These are phyloP conservation scores for Synchiropus splendidus DNA, from an alignment of 2,113 vertebrate species.

Conservation along the genomic window DNA sequence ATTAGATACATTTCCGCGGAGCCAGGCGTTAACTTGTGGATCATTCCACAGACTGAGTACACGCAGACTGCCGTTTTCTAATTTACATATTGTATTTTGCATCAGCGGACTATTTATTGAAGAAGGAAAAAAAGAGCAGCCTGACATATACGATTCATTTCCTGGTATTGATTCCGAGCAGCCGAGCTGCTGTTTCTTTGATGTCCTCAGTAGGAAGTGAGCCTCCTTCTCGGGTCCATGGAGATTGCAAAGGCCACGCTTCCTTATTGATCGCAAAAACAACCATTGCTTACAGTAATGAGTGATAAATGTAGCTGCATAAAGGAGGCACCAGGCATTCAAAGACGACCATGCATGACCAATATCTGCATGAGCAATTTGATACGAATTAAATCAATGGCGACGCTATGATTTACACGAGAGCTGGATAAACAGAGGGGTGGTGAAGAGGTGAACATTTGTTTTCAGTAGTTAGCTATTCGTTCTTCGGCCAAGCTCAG, in stretches of 20 bases:
- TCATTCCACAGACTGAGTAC: too few species aligned
- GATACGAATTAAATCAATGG: conserved; percentile 56
- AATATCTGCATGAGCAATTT: conserved; percentile 54
- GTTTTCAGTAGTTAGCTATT: conserved; percentile 9
- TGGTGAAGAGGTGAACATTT: conserved; percentile 47
- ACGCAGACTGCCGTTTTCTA: too few species aligned
- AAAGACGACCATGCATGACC: conserved; percentile 35
- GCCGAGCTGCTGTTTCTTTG: too few species aligned
- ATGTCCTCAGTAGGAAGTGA: conserved; percentile 5
- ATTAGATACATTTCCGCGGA: too few species aligned
- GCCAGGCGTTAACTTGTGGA: too few species aligned
- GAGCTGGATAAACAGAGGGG: conserved; percentile 24
- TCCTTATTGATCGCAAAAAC: conserved; percentile 28
- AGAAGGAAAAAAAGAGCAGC: too few species aligned
- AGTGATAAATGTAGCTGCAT: conserved; percentile 39
- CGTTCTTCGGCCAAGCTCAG: too few species aligned
- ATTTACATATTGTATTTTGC: too few species aligned
- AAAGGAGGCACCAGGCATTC: conserved; percentile 46
- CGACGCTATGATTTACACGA: conserved; percentile 29
- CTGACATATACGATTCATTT: too few species aligned
- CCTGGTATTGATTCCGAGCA: too few species aligned
- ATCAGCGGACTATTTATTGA: too few species aligned
- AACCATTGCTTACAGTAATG: conserved; percentile 45
- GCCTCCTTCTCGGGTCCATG: conserved; percentile 13
- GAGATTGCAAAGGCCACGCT: too few species aligned